phyloP scores from a whole-genome alignment of 2,888 invertebrate genomes.

The Palloptera scutellata region DNA sequence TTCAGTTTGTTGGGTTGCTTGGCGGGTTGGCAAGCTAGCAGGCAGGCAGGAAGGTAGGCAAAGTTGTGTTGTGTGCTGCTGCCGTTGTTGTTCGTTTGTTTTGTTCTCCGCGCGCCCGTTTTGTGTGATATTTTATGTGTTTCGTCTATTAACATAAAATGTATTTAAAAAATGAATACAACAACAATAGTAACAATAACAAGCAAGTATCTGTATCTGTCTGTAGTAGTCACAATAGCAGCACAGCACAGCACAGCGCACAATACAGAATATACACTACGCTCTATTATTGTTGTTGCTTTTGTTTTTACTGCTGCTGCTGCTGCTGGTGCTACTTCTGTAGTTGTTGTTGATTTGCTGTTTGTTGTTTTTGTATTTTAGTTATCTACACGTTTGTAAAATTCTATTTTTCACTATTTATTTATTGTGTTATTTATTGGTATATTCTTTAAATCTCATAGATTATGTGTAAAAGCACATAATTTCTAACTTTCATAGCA shows the following conservation, averaged over 20 bases:
- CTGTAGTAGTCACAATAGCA: constrained; percentile 14
- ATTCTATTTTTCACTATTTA: constrained; percentile 35
- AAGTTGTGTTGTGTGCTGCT: constrained; percentile 34
- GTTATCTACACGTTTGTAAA: constrained; percentile 41
- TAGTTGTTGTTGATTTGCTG: constrained; percentile 23
- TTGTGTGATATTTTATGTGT: constrained; percentile 21
- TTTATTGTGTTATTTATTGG: constrained; percentile 39
- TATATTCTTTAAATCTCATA: constrained; percentile 41
- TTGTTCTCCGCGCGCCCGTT: constrained; percentile 31
- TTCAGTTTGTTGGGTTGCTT: constrained; percentile 29
- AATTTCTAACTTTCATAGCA: too few species aligned
- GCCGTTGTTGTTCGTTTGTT: constrained; percentile 26
- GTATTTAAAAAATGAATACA: constrained; percentile 29
- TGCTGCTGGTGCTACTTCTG: constrained; percentile 31
- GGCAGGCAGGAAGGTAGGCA: constrained; percentile 10
- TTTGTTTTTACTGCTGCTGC: constrained; percentile 29
- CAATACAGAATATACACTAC: constrained; percentile 21
- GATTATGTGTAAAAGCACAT: too few species aligned
- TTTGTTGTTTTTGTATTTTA: constrained; percentile 41
- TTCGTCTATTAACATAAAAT: constrained; percentile 34
- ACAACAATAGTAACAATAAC: constrained; percentile 38
- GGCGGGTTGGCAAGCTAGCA: constrained; percentile 18
- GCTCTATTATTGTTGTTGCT: constrained; percentile 25
- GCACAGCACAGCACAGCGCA: constrained; percentile 10
- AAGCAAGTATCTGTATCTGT: constrained; percentile 42